Evolutionary conservation across 2,888 invertebrate species (phyloP), one percentile per base, ranked within the genome.

Genomic region (Cephus runcator): DNA sequence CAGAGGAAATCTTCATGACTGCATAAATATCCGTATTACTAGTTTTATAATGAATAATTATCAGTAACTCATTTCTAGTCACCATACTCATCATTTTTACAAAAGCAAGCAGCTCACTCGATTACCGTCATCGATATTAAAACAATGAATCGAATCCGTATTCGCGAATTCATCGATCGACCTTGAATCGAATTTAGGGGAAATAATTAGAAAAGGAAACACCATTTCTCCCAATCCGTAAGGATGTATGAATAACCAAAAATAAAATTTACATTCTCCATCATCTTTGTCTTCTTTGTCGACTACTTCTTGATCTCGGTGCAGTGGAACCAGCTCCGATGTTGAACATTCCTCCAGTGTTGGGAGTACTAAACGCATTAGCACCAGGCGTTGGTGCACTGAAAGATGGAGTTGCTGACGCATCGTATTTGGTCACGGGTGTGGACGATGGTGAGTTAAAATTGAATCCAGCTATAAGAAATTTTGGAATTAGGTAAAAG

Each of bases 241-340:
- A 23, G 2, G 56, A 23, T 56, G 34, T 40, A 34, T 34, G 31
- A 76, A 71, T 71, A 75, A 56, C n/a, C 34, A 77, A 73, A 76
- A 77, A 77, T 80, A 71, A 40, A 83, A 81, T 86, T 90, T 90
- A 90, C 87, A 89, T 87, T 89, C 88, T 90, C 88, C 89, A 91
- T 90, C 90, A 91, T 90, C 91, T 91, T 77, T 89, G 88, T 83
- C 90, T 89, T 81, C 92, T 90, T 12, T 88, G 84, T 74, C 92
- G 91, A 69, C 88, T 86, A 68, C 90, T 85, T 76, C 93, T 88
- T 71, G 91, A 85, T 80, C 92, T 89, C n/a, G 92, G 89, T n/a
- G 91, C 89, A 30, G 86, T 92, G 11, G 89, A 91, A 23, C 92
- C 92, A 2, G 92, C 89, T 15, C 93, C 93, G 79, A 93, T 93